Conservation (phyloP, 2,113 vertebrate genomes). For the Stictonetta naevosa region DNA sequence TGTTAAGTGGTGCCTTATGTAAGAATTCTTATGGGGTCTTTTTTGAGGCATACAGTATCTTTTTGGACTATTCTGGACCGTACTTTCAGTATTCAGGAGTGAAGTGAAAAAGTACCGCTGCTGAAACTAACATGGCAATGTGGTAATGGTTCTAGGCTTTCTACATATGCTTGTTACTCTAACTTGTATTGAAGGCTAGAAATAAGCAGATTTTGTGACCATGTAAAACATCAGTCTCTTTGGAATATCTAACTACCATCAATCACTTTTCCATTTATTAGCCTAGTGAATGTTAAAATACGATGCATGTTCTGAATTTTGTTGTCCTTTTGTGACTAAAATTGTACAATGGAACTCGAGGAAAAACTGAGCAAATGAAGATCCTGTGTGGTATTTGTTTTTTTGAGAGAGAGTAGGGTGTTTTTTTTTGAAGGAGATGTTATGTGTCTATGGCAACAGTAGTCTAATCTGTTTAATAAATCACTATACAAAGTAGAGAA, state of each 20-base stretch:
- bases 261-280: accelerated
- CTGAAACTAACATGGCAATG: not conserved
- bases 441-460: not conserved
- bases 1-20: not conserved
- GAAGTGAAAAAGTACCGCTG: not conserved
- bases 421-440: not conserved
- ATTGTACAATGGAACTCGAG: not conserved
- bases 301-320: not conserved
- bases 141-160: not conserved
- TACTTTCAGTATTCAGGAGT: not conserved
- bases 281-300: not conserved
- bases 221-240: not conserved
- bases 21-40: not conserved
- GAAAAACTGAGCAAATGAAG: not conserved
- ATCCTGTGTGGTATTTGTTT: not conserved
- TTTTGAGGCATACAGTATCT: accelerated
- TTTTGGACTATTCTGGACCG: not conserved
- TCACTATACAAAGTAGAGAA: not conserved
- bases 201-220: not conserved
- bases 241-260: not conserved
- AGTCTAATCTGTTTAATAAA: not conserved
- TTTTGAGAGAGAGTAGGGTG: not conserved
- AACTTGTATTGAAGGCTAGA: not conserved
- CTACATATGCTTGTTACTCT: not conserved
- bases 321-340: not conserved